Conservation (phyloP, 2,888 invertebrate genomes). For the Drosophila ustulata region DNA sequence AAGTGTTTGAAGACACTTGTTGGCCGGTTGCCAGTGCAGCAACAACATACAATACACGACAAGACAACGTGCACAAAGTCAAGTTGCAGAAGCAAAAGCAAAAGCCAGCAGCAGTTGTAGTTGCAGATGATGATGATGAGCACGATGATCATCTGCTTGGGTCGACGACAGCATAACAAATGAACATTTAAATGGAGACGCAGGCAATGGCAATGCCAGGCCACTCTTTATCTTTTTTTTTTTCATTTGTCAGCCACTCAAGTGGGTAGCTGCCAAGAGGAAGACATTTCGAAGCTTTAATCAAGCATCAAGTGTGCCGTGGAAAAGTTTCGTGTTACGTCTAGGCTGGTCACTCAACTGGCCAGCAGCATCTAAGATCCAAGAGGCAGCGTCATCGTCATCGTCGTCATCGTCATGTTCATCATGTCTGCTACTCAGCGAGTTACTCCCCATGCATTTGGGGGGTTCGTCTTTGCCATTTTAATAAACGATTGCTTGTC, state of each 20-base stretch:
- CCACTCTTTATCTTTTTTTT: constrained; percentile 7
- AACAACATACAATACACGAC: constrained; percentile 15
- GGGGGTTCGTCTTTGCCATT: constrained; percentile 40
- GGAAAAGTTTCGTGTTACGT: constrained; percentile 47
- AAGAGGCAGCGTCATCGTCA: constrained; percentile 17
- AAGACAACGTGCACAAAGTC: constrained; percentile 34
- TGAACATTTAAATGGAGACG: constrained; percentile 78
- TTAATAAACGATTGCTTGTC: constrained; percentile 76
- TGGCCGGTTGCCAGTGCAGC: constrained; percentile 68
- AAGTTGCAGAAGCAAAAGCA: constrained; percentile 26
- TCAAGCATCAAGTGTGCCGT: constrained; percentile 70
- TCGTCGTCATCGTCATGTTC: constrained; percentile 57
- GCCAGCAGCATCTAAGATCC: constrained; percentile 19
- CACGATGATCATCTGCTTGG: constrained; percentile 39
- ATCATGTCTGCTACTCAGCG: constrained; percentile 58
- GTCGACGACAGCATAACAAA: constrained; percentile 78
- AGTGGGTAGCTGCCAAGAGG: constrained; percentile 43
- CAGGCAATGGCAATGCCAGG: constrained; percentile 47
- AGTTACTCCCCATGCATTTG: constrained; percentile 46
- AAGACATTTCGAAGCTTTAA: constrained; percentile 65
- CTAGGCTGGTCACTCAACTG: constrained; percentile 52
- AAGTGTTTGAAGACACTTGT: constrained; percentile 73
- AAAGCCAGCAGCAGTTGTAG: constrained; percentile 18
- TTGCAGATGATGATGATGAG: constrained; percentile 20
- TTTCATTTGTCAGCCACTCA: constrained; percentile 32